Evolutionary conservation across 2,888 invertebrate genomes (phyloP).

Genomic region (Trimorus sp.): DNA sequence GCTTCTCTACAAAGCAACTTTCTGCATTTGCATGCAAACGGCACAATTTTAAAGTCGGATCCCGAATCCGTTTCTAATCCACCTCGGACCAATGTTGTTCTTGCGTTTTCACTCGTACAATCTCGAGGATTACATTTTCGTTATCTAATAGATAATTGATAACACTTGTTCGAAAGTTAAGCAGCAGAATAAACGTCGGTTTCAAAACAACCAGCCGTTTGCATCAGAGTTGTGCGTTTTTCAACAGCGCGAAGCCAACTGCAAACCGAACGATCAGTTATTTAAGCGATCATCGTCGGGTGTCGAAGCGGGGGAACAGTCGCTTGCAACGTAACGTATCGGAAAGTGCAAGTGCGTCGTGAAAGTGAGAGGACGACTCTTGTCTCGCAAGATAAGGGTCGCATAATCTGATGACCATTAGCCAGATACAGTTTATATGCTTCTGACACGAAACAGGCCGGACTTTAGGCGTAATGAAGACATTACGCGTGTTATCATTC

Average conservation of each 20-base stretch:
- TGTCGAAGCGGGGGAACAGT: slow-evolving; percentile 52
- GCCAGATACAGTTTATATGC: slow-evolving; percentile 26
- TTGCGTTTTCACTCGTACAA: background rate
- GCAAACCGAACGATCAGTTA: slow-evolving; percentile 26
- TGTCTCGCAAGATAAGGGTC: slow-evolving; percentile 45
- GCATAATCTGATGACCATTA: slow-evolving; percentile 39
- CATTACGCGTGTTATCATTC: background rate
- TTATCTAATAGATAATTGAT: slow-evolving; percentile 17
- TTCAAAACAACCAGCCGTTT: slow-evolving; percentile 19
- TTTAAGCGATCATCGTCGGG: slow-evolving; percentile 39
- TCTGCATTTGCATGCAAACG: no score
- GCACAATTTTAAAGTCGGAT: no score
- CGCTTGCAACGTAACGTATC: slow-evolving; percentile 35
- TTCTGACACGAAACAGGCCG: slow-evolving; percentile 6
- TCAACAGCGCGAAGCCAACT: slow-evolving; percentile 2
- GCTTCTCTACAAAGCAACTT: no score
- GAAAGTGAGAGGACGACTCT: slow-evolving; percentile 62
- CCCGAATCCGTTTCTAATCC: background rate
- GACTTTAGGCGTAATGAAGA: slow-evolving; percentile 8
- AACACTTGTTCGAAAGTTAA: slow-evolving; percentile 22
- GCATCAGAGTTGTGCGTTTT: slow-evolving; percentile 19
- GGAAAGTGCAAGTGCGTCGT: slow-evolving; percentile 52
- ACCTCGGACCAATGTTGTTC: no score
- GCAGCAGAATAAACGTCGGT: slow-evolving; percentile 9
- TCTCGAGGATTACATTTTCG: background rate